A percentile compares a stretch with the other conserved stretches of the same genome.
These are phyloP conservation scores for Lates calcarifer DNA, from an alignment of 2,113 vertebrate species.

Conservation along the genomic window DNA sequence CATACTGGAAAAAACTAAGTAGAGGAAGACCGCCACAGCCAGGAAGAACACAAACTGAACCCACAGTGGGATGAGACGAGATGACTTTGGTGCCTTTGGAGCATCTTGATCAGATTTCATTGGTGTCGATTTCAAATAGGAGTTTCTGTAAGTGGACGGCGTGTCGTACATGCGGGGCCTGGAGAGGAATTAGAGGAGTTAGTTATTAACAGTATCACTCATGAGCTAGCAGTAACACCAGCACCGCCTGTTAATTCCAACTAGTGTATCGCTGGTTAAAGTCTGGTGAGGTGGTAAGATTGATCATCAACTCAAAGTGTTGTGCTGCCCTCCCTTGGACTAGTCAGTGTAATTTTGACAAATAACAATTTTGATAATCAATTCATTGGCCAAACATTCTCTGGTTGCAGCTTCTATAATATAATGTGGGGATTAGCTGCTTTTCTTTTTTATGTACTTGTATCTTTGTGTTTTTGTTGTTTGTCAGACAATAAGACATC, in stretches of 20 bases:
- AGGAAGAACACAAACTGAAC: slow-evolving; percentile 81
- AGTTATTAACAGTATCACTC: neutral
- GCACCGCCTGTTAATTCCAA: neutral
- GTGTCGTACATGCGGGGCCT: slow-evolving; percentile 70
- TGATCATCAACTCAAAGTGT: neutral
- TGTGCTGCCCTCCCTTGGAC: neutral
- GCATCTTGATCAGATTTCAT: slow-evolving; percentile 17
- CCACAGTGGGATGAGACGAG: slow-evolving; percentile 78
- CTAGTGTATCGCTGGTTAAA: neutral
- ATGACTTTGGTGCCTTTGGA: slow-evolving; percentile 38
- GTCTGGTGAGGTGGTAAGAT: neutral
- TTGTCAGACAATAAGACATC: neutral
- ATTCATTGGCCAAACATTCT: neutral
- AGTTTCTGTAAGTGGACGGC: slow-evolving; percentile 48
- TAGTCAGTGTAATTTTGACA: neutral
- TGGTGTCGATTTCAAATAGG: slow-evolving; percentile 38
- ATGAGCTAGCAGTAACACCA: neutral
- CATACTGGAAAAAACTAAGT: slow-evolving; percentile 80
- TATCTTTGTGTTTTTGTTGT: neutral
- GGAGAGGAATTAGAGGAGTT: neutral
- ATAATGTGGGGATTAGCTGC: neutral
- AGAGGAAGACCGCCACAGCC: slow-evolving; percentile 71
- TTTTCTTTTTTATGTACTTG: neutral
- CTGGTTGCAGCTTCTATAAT: neutral
- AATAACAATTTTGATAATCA: neutral